Evolutionary conservation across 2,888 invertebrate genomes (phyloP), one percentile per base, ranked within the genome.

Genomic region (Agriopis marginaria): DNA sequence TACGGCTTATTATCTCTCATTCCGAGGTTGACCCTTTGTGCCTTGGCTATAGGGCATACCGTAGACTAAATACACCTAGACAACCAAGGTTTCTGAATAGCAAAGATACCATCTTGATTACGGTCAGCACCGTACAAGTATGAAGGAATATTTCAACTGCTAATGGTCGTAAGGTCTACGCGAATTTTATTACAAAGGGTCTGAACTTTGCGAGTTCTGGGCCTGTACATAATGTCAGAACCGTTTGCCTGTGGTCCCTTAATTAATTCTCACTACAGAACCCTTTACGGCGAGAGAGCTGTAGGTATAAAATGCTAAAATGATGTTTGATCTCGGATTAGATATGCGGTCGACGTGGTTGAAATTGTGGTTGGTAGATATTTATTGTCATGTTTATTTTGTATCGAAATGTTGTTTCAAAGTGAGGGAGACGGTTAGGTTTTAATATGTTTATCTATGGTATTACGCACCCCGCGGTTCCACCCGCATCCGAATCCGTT

Each of bases 161-260:
- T 72, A 72, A 74, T 75, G 68, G 73, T 32, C 32, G 32, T 78
- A 75, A 59, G 66, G 75, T 78, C 76, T 71, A 63, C 73, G 65
- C 72, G 75, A 76, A 80, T 81, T 82, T 80, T 80, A 82, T 79
- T 79, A 83, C 74, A 77, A 77, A 80, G 76, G 79, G 75, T 66
- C 73, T 69, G 76, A 80, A 82, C 68, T 83, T 82, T 72, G 73
- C 70, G 75, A 75, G 73, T 77, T 78, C 75, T 58, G 76, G 73
- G 72, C 70, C 70, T 77, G 76, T 79, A 79, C 79, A 79, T 85
- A 82, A 85, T 80, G 79, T 78, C 70, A 63, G 77, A 70, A 67
- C 77, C 81, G 78, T 75, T 80, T 77, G 75, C 71, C 68, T 75
- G 76, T 64, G 67, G 63, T 23, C 75, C 77, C 71, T 82, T 83